Evolutionary conservation across 1,140 invertebrate genomes (phyloP).

Genomic region (Papilio helenus): DNA sequence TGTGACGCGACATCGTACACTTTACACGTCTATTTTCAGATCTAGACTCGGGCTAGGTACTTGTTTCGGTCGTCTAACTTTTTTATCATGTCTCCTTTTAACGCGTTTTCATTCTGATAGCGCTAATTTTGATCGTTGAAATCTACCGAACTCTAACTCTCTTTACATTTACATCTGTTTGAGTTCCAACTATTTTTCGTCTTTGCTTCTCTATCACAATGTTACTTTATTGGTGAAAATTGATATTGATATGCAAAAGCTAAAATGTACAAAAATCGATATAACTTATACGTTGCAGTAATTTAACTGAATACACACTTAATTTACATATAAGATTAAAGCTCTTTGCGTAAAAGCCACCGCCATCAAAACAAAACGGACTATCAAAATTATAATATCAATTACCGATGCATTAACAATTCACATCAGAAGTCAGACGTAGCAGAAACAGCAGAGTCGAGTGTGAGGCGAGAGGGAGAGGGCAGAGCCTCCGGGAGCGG

Average conservation of each 20-base stretch:
- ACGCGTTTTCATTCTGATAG: slow-evolving; percentile 16
- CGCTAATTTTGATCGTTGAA: not conserved
- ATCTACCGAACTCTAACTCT: not conserved
- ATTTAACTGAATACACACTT: not conserved
- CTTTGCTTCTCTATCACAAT: not conserved
- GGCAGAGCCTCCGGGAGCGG: slow-evolving; percentile 47
- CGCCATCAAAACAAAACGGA: slow-evolving; percentile 61
- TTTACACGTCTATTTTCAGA: slow-evolving; percentile 53
- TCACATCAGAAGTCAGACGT: slow-evolving; percentile 78
- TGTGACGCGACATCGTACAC: slow-evolving; percentile 59
- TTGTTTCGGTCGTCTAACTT: slow-evolving; percentile 50
- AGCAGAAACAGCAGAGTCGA: slow-evolving; percentile 71
- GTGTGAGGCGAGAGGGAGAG: slow-evolving; percentile 54
- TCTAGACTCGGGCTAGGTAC: slow-evolving; percentile 56
- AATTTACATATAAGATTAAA: slow-evolving; percentile 31
- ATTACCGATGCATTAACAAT: slow-evolving; percentile 82
- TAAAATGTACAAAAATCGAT: not conserved
- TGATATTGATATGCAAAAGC: no score
- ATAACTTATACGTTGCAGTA: not conserved
- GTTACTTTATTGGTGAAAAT: no score
- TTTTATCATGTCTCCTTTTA: slow-evolving; percentile 48
- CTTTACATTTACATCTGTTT: not conserved
- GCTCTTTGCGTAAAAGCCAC: slow-evolving; percentile 56
- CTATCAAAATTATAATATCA: slow-evolving; percentile 81
- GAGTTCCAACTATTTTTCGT: not conserved